Percentiles rank a stretch among this genome's conserved stretches.
Evolutionary conservation across 2,797 vertebrate genomes (phyloP).

Genomic region (Gallinago nigripennis): DNA sequence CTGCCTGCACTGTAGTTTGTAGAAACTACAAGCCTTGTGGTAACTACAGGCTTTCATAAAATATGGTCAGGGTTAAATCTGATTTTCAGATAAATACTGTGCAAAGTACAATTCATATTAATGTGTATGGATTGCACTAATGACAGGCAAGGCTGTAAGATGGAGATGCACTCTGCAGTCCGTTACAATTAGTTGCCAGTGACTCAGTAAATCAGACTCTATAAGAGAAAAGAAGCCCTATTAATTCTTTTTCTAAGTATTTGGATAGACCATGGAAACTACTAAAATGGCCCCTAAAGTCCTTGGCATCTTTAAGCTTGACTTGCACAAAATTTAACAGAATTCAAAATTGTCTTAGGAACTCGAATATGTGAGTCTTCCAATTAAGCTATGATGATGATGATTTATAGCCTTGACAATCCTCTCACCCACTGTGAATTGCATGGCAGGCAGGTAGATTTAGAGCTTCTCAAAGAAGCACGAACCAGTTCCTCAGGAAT

Average conservation of each 20-base stretch:
- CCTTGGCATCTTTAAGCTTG: neutral
- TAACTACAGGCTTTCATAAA: neutral
- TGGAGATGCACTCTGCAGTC: neutral
- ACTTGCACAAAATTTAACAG: neutral
- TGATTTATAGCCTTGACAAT: neutral
- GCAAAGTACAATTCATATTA: neutral
- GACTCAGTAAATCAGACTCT: neutral
- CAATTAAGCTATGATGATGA: neutral
- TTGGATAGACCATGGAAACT: neutral
- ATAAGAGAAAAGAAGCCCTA: neutral
- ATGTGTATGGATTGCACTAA: neutral
- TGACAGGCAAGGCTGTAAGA: neutral
- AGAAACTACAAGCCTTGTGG: neutral
- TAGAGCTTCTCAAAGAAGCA: neutral
- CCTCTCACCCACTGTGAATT: neutral
- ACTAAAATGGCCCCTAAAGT: neutral
- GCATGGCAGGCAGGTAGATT: neutral
- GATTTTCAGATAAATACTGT: neutral
- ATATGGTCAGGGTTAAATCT: neutral
- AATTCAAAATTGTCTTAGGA: neutral
- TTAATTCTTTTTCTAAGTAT: neutral
- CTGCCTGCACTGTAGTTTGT: neutral
- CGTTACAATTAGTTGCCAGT: neutral
- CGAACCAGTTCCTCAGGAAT: rapidly evolving
- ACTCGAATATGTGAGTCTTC: neutral